A percentile compares a stretch with the other conserved stretches of the same genome.
Evolutionary conservation across 2,113 vertebrate species (phyloP).

Genomic region (Nettapus auritus): DNA sequence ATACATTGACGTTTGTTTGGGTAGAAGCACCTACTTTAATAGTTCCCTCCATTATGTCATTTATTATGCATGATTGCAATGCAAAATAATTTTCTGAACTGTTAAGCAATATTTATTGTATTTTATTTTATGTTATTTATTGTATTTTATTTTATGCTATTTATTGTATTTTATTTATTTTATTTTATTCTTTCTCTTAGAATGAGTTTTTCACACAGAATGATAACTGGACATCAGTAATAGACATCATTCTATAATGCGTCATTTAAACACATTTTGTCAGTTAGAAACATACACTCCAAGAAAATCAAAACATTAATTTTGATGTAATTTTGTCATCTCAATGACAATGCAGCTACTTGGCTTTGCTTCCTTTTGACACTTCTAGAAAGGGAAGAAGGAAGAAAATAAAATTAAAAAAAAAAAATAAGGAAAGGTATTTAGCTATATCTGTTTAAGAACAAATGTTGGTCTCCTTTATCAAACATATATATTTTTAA

Average conservation of each 20-base stretch:
- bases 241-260: neutral
- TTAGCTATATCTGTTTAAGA: neutral
- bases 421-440: neutral
- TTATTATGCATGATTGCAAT: neutral
- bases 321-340: neutral
- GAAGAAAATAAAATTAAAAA: neutral
- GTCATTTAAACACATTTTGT: neutral
- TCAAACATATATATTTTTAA: neutral
- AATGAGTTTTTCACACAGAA: neutral
- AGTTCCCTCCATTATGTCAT: neutral
- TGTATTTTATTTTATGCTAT: too few relatives aligned
- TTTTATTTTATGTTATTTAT: too few relatives aligned
- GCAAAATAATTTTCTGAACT: neutral
- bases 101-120: neutral
- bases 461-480: neutral
- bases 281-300: neutral
- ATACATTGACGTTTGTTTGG: neutral
- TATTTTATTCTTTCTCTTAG: neutral
- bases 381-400: neutral
- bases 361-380: neutral
- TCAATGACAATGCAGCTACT: neutral
- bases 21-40: neutral
- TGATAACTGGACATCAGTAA: neutral
- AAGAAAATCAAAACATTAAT: neutral
- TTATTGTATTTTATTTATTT: neutral